Conservation (phyloP, 2,797 vertebrate species). For the Sebastes goodei region DNA sequence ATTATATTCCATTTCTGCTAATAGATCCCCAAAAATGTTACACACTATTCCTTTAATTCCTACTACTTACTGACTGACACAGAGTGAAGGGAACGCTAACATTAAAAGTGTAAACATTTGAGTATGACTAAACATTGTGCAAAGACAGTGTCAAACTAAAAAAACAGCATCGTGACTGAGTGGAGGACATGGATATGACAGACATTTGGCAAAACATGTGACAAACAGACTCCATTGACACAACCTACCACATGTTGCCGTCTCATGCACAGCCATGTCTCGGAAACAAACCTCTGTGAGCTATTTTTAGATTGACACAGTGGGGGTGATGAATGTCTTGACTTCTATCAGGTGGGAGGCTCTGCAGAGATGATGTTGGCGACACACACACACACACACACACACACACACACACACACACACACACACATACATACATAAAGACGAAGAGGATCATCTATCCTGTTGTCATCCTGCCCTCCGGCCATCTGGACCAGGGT, state of each 20-base stretch:
- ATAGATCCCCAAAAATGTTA: too few relatives aligned
- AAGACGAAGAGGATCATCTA: slow-evolving; percentile 37
- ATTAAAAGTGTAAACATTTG: neutral
- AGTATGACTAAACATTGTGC: neutral
- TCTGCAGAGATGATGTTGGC: slow-evolving; percentile 23
- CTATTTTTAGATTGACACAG: slow-evolving; percentile 61
- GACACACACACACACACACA: neutral
- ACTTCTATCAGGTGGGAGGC: slow-evolving; percentile 42
- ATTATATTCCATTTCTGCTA: too few relatives aligned
- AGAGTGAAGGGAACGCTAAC: neutral
- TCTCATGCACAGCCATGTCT: slow-evolving; percentile 1
- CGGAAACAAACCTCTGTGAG: slow-evolving; percentile 14
- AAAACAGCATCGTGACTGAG: neutral
- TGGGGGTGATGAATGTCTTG: slow-evolving; percentile 47
- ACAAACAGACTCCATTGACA: slow-evolving; percentile 3
- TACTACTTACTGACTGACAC: neutral
- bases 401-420: neutral
- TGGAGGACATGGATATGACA: neutral
- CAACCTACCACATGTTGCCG: neutral
- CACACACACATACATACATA: neutral
- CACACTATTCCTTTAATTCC: neutral
- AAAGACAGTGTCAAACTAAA: neutral
- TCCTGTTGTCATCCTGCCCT: slow-evolving; percentile 34
- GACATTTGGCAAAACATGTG: neutral
- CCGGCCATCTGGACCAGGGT: slow-evolving; percentile 44